These are phyloP conservation scores for Propithecus deckenii DNA, from an alignment of 2,797 vertebrate genomes.

Conservation along the genomic window DNA sequence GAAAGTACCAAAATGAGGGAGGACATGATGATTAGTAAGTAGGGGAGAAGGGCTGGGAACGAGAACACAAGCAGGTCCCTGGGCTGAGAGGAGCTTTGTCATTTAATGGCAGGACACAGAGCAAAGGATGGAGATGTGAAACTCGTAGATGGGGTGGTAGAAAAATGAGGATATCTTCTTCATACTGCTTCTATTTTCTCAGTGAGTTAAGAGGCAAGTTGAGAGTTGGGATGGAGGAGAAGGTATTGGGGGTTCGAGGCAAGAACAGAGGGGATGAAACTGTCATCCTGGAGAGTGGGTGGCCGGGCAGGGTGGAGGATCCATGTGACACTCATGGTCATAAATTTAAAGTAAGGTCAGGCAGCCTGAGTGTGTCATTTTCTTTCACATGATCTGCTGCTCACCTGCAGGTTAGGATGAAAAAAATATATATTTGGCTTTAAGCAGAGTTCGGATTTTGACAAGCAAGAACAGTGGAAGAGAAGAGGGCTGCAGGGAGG, in stretches of 20 bases:
- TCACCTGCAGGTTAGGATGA: neutral
- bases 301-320: neutral
- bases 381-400: neutral
- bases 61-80: neutral
- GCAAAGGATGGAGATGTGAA: neutral
- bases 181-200: neutral
- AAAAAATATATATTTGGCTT: neutral
- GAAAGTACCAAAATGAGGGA: neutral
- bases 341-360: neutral
- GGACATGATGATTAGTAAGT: neutral
- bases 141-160: neutral
- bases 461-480: neutral
- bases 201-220: neutral
- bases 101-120: neutral
- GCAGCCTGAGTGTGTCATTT: neutral
- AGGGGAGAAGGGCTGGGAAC: neutral
- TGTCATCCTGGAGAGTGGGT: neutral
- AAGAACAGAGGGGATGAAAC: neutral
- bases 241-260: neutral
- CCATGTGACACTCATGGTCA: neutral
- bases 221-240: neutral
- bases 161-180: neutral
- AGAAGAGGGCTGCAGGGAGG: neutral
- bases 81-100: neutral
- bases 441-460: neutral